Base-by-base conservation (phyloP, 2,888 invertebrate genomes). In the Cerastoderma edule region DNA sequence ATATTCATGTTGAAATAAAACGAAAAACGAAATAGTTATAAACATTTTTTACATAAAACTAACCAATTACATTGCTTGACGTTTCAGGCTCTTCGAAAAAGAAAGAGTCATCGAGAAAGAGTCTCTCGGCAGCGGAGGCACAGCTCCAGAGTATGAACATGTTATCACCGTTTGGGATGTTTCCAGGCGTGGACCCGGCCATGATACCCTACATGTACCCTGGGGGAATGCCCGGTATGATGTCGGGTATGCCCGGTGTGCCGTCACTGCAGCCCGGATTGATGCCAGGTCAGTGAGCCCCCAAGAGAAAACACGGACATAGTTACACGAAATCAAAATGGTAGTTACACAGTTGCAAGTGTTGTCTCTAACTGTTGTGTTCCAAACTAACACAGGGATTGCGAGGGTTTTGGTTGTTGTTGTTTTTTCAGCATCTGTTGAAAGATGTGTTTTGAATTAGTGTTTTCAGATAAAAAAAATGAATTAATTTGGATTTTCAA, bases 261-360 rank as follows among this genome's bases (percentile, higher is more conserved):
- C 90, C 91, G 87, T 94, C 94, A 90, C 93, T 95, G 88, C 95
- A 94, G 87, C 94, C 95, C 77, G 94, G 89, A 54, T 83, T 90
- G 66, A 86, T 91, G 80, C 90, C 92, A 85, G 91, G 92, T 91
- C 80, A 75, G 87, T 80, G 67, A 30, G 33, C n/a, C n/a, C n/a
- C 60, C 60, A 27, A 35, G 39, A 33, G 33, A 60, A 39, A 39
- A 32, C 10, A 27, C 22, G 24, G 24, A 19, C 44, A 60, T 44
- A 35, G 24, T 44, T n/a, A 30, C n/a, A 60, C 8, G 39, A 60
- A 57, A 57, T 16, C 19, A 32, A 57, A 60, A 60, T 60, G 60
- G 60, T 60, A 60, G 60, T 60, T 39, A 60, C n/a, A n/a, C 35
- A 5, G 33, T 60, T 60, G 60, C 19, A n/a, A 32, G 13, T 22